Percentiles rank a stretch among this genome's conserved stretches.
These are phyloP conservation scores for Schrankia costaestrigalis DNA, from an alignment of 2,888 invertebrate genomes.

Conservation along the genomic window DNA sequence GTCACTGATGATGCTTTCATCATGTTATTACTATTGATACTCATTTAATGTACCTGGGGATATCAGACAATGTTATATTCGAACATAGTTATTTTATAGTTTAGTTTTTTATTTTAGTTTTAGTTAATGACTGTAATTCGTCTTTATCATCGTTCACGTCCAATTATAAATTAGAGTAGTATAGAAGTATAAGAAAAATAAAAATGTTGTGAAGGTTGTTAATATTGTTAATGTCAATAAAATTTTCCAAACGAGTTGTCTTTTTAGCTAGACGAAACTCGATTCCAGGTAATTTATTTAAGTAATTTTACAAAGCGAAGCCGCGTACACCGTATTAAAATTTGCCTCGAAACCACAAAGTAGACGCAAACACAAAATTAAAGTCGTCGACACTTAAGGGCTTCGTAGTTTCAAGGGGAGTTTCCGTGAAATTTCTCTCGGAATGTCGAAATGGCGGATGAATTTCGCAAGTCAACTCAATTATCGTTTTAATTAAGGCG, in stretches of 20 bases:
- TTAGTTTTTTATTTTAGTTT: no score
- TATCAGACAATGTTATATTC: no score
- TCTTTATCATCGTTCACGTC: no score
- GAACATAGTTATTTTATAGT: no score
- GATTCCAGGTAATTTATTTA: conserved; percentile 72
- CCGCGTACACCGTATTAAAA: conserved; percentile 73
- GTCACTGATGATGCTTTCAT: no score
- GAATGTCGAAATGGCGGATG: conserved; percentile 79
- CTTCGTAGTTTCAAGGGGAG: conserved; percentile 74
- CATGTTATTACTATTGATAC: no score
- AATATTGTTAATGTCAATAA: conserved; percentile 38
- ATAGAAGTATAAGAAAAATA: no score
- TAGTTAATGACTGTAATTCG: no score
- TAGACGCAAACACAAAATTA: conserved; percentile 79
- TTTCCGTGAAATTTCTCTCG: conserved; percentile 74
- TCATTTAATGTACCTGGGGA: no score
- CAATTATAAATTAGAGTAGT: no score
- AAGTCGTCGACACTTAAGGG: conserved; percentile 78
- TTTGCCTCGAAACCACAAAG: conserved; percentile 74
- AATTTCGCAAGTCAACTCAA: conserved; percentile 81
- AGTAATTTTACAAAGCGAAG: conserved; percentile 70
- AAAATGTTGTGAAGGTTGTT: conserved; percentile 23
- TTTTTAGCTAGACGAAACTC: conserved; percentile 55
- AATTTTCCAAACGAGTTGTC: conserved; percentile 56
- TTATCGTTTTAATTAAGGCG: conserved; percentile 81